Conservation (phyloP, 2,113 vertebrate genomes). For the Dicerorhinus sumatrensis region DNA sequence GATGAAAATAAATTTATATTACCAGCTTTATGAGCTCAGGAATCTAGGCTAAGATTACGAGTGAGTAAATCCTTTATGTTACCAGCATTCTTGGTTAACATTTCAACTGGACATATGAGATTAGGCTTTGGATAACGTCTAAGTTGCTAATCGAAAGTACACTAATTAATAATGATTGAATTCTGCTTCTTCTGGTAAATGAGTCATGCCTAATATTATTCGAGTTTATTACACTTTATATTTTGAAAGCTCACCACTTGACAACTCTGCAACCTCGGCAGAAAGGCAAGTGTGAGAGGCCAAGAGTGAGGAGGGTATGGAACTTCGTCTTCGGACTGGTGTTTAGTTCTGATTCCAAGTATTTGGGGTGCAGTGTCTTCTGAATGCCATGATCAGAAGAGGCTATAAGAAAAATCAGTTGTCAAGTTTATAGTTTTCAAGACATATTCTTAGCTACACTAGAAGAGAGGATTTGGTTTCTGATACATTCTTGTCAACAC, state of each 20-base stretch:
- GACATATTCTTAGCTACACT: not conserved
- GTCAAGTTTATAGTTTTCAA: not conserved
- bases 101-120: constrained; percentile 82
- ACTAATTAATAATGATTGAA: constrained; percentile 79
- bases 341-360: not conserved
- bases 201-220: constrained; percentile 7
- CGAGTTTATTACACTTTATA: constrained; percentile 45
- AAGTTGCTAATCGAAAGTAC: constrained; percentile 71
- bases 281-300: not conserved
- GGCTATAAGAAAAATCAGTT: not conserved
- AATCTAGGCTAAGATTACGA: constrained; percentile 87
- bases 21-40: constrained; percentile 85
- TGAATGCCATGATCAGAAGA: not conserved
- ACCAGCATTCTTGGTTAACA: constrained; percentile 84
- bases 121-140: constrained; percentile 79
- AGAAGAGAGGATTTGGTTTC: not conserved
- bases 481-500: not conserved
- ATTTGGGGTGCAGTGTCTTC: not conserved
- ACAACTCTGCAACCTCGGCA: not conserved
- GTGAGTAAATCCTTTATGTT: constrained; percentile 76
- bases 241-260: constrained; percentile 36
- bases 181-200: constrained; percentile 26
- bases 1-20: constrained; percentile 87
- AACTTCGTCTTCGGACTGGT: not conserved
- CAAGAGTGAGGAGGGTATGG: too few relatives aligned